Percentiles rank a stretch among this genome's conserved stretches.
phyloP scores from a whole-genome alignment of 2,113 vertebrate species.

The Sclerurus mexicanus region DNA sequence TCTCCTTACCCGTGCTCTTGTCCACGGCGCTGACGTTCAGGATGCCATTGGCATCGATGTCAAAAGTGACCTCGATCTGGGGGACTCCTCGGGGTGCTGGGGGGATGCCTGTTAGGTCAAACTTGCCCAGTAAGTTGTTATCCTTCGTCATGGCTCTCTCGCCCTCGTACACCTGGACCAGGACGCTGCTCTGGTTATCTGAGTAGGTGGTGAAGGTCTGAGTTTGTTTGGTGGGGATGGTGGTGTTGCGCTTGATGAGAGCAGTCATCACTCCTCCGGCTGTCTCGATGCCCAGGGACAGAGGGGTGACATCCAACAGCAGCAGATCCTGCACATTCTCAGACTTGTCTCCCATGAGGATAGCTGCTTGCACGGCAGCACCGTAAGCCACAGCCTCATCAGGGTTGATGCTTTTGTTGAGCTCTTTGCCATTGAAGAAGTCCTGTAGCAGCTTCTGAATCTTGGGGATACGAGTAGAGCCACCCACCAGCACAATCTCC shows the following conservation, averaged over 20 bases:
- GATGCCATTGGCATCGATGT: constrained; percentile 84
- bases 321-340: constrained; percentile 83
- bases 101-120: constrained; percentile 80
- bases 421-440: constrained; percentile 84
- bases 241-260: constrained; percentile 84
- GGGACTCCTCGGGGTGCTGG: constrained; percentile 81
- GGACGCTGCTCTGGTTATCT: constrained; percentile 81
- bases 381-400: constrained; percentile 84
- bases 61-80: constrained; percentile 83
- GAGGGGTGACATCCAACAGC: constrained; percentile 80
- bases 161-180: constrained; percentile 81
- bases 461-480: constrained; percentile 84
- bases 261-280: constrained; percentile 83
- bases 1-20: constrained; percentile 84
- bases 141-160: constrained; percentile 84
- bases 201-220: constrained; percentile 86
- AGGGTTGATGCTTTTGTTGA: constrained; percentile 85
- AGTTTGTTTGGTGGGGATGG: constrained; percentile 86
- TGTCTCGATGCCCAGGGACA: constrained; percentile 83
- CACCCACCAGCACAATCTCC: constrained; percentile 82
- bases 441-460: constrained; percentile 85
- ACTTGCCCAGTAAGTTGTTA: constrained; percentile 85
- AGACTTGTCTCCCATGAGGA: constrained; percentile 83
- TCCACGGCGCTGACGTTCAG: constrained; percentile 80
- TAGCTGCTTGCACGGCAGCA: constrained; percentile 81